Base-by-base conservation (phyloP, 2,113 vertebrate genomes). In the Candoia aspera region DNA sequence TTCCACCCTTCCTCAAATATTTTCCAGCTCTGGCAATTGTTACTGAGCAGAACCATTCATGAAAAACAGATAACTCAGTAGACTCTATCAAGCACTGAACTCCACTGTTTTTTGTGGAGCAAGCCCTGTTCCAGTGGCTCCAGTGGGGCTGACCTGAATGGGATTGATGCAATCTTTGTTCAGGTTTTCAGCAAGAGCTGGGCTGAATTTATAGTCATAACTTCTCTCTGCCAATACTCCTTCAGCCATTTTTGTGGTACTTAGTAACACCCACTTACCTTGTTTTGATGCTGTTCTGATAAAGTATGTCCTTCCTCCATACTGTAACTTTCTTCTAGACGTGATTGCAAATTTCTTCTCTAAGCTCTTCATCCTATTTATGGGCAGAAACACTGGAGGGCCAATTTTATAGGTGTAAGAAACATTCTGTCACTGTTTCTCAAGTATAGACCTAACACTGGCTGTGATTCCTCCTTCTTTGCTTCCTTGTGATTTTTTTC, bases 1-100 rank as follows among this genome's bases (percentile, higher is more conserved):
- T 91, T 87, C 90, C 90, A 68, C 90, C 84, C 90, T 68, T 91
- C 90, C 59, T 21, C 60, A 57, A 68, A 87, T 42, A 91, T 87
- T 91, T 91, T 87, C 84, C 84, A 73, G 84, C 6, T 23, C 84
- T 87, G 84, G 33, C 60, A 57, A 68, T 33, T 91, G 55, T 49
- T 90, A 85, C 64, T 17, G 60, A 91, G 90, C 21, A 55, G 49
- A 87, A 15, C 33, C 64, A 29, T 87, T 87, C 17, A 86, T 68
- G 49, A 49, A 57, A 73, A 68, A 87, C 73, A 79, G 33, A 55
- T 53, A 42, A n/a, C n/a, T 11, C n/a, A 42, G 49, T 42, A 19
- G 54, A 62, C 84, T 19, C 37, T 15, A 57, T 55, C 68, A 62
- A 68, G 23, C 10, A 23, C 17, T 62, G 26, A 54, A 15, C 57